Evolutionary conservation across 2,888 invertebrate species (phyloP).

Genomic region (Pterobdella sp.): DNA sequence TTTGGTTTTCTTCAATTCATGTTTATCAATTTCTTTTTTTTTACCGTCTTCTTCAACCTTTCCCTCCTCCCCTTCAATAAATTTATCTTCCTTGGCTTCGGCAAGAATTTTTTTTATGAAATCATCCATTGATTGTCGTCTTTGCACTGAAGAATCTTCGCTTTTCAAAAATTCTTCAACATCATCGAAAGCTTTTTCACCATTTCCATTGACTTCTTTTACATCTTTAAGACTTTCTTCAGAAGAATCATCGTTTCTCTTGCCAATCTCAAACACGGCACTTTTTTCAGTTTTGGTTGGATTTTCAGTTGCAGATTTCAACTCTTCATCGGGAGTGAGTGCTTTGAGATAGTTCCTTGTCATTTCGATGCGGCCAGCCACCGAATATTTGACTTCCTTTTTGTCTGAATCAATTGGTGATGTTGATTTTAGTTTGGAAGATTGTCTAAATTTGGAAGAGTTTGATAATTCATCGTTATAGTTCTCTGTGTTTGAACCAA

Average conservation of each 20-base stretch:
- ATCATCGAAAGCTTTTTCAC: neutral
- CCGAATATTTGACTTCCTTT: neutral
- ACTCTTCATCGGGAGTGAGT: constrained; percentile 19
- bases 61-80: constrained; percentile 18
- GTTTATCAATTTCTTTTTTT: constrained; percentile 23
- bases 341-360: constrained; percentile 27
- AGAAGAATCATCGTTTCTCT: neutral
- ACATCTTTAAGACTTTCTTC: neutral
- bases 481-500: neutral
- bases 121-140: constrained; percentile 31
- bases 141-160: constrained; percentile 26
- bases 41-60: constrained; percentile 14
- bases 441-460: neutral
- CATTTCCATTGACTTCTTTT: neutral
- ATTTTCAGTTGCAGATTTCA: neutral
- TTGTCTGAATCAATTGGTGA: neutral
- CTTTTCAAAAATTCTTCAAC: neutral
- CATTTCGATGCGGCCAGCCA: constrained; percentile 23
- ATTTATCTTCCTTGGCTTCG: constrained; percentile 27
- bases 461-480: neutral
- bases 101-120: constrained; percentile 31
- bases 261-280: constrained; percentile 5
- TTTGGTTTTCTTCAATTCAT: constrained; percentile 17
- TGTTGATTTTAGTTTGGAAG: neutral
- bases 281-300: neutral